These are phyloP conservation scores for Diloba caeruleocephala DNA, from an alignment of 2,888 invertebrate species.

Conservation along the genomic window DNA sequence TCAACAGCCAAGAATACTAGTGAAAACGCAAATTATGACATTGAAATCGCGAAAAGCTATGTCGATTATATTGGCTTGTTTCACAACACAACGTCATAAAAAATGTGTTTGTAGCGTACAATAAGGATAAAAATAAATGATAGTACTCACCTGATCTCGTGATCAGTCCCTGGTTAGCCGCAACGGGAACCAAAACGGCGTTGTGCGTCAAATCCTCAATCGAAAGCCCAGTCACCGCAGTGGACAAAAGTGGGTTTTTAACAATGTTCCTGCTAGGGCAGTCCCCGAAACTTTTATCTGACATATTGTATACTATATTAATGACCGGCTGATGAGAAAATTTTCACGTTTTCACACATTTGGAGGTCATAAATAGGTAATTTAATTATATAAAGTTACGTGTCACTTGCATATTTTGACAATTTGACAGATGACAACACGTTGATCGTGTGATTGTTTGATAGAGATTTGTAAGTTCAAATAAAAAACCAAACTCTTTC, in stretches of 20 bases:
- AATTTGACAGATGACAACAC: constrained; percentile 63
- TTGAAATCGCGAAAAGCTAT: constrained; percentile 53
- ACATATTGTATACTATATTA: constrained; percentile 71
- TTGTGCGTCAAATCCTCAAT: constrained; percentile 93
- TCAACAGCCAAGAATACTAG: constrained; percentile 37
- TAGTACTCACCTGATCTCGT: constrained; percentile 81
- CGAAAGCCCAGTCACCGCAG: constrained; percentile 92
- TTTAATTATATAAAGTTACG: constrained; percentile 86
- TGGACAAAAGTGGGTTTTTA: constrained; percentile 92
- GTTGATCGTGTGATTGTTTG: constrained; percentile 47
- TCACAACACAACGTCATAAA: constrained; percentile 64
- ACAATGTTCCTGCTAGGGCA: constrained; percentile 78
- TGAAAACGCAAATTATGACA: constrained; percentile 62
- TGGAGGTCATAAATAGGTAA: constrained; percentile 86
- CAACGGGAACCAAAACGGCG: constrained; percentile 92
- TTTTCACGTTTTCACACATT: constrained; percentile 84
- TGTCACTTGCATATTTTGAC: constrained; percentile 87
- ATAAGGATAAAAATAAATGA: constrained; percentile 74
- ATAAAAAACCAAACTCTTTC: neutral
- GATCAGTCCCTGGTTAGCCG: constrained; percentile 76
- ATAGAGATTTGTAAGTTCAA: constrained; percentile 32
- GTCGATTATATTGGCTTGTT: constrained; percentile 61
- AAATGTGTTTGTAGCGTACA: constrained; percentile 60
- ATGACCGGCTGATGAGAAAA: constrained; percentile 73
- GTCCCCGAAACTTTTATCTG: constrained; percentile 86